Base-by-base conservation (phyloP, 2,113 vertebrate genomes). In the Sander vitreus region DNA sequence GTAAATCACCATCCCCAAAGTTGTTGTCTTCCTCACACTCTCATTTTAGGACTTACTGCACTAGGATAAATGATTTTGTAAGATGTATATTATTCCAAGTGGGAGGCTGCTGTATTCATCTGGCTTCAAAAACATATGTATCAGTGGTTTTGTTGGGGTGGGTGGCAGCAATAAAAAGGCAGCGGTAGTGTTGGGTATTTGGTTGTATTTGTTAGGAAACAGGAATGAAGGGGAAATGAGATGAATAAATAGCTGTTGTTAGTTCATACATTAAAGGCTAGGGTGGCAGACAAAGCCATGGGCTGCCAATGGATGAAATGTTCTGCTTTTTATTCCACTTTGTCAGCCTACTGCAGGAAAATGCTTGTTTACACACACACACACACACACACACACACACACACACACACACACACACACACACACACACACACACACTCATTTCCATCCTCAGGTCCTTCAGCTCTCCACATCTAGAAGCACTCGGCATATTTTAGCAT, bases 401-500 rank as follows among this genome's bases (percentile, higher is more conserved):
- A 27, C 62, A 54, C 60, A 30, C n/a, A 25, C 39, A 33, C 39
- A 21, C 58, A 43, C 50, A 47, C 59, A 5, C 36, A 21, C 51
- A 55, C 50, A 30, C 30, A 27, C 45, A 33, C 54, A 65, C 62
- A 43, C 60, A 47, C 59, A 5, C 58, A 64, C 62, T 53, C 23
- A 45, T 67, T 5, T 33, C 48, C 65, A 51, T 68, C 48, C 27
- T 53, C 47, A 6, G 27, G 48, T 69, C 48, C 66, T 36, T 53
- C 18, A 30, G 23, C 76, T 71, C 79, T 69, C 71, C 86, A 60
- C 71, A 63, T 88, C 80, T 33, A 33, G 30, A 33, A 33, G 63
- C 80, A 23, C 72, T 65, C 45, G 1, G 83, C 87, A 92, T 92
- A 89, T 90, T 90, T 93, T 87, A 85, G 73, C 89, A 85, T 91